A percentile compares a stretch with the other conserved stretches of the same genome.
phyloP scores from a whole-genome alignment of 2,113 vertebrate species.

The Enhydra lutris region DNA sequence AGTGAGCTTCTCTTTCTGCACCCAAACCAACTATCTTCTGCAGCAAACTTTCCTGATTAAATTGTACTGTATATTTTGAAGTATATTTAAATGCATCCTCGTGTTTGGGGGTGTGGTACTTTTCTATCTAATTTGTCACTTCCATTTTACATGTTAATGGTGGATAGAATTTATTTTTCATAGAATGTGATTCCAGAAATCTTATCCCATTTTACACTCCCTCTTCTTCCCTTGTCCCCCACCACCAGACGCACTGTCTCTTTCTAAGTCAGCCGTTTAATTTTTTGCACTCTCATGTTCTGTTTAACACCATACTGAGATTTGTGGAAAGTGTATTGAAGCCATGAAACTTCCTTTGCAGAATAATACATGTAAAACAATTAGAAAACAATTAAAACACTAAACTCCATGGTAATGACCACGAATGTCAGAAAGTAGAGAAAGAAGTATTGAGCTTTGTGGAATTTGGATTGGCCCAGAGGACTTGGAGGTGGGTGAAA shows the following conservation, averaged over 20 bases:
- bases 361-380: not conserved
- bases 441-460: not conserved
- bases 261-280: not conserved
- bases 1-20: not conserved
- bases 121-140: slow-evolving; percentile 23
- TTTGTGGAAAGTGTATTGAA: not conserved
- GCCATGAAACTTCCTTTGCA: not conserved
- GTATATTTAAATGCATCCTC: slow-evolving; percentile 3
- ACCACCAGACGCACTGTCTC: not conserved
- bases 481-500: not conserved
- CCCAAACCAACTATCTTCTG: not conserved
- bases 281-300: not conserved
- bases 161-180: not conserved
- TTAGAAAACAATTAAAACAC: not conserved
- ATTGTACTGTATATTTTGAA: not conserved
- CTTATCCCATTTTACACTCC: not conserved
- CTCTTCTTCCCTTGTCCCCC: not conserved
- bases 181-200: not conserved
- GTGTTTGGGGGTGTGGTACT: not conserved
- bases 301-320: not conserved
- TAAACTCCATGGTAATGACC: not conserved
- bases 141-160: not conserved
- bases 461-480: not conserved
- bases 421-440: not conserved
- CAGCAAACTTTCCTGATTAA: not conserved